Conservation (phyloP, 2,797 vertebrate species). For the Enteromius fasciolatus region DNA sequence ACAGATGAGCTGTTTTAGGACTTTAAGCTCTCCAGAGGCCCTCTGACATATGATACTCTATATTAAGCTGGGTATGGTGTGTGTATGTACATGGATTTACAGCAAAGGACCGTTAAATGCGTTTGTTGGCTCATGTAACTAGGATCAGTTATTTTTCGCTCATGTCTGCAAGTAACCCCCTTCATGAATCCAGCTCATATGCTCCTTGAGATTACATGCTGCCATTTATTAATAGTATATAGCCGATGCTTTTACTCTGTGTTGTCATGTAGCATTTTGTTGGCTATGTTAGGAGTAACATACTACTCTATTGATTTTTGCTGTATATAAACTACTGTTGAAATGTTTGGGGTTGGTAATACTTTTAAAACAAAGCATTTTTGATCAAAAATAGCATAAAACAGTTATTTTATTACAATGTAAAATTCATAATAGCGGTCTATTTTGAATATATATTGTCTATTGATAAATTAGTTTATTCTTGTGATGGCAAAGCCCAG, state of each 20-base stretch:
- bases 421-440: not conserved
- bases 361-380: not conserved
- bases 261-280: not conserved
- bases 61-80: not conserved
- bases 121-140: not conserved
- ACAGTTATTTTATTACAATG: not conserved
- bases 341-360: not conserved
- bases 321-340: not conserved
- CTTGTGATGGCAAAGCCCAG: not conserved
- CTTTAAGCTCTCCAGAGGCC: constrained; percentile 22
- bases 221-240: not conserved
- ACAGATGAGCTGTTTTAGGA: constrained; percentile 30
- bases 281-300: not conserved
- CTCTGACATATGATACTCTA: constrained; percentile 3
- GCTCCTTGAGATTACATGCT: not conserved
- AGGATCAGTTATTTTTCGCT: not conserved
- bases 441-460: no score
- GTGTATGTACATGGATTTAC: not conserved
- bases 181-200: not conserved
- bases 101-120: not conserved
- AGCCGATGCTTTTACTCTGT: not conserved
- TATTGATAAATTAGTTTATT: not conserved
- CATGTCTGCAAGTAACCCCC: not conserved
- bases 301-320: not conserved
- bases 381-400: not conserved